Conservation (phyloP, 2,888 invertebrate genomes). For the Halocaridina rubra region DNA sequence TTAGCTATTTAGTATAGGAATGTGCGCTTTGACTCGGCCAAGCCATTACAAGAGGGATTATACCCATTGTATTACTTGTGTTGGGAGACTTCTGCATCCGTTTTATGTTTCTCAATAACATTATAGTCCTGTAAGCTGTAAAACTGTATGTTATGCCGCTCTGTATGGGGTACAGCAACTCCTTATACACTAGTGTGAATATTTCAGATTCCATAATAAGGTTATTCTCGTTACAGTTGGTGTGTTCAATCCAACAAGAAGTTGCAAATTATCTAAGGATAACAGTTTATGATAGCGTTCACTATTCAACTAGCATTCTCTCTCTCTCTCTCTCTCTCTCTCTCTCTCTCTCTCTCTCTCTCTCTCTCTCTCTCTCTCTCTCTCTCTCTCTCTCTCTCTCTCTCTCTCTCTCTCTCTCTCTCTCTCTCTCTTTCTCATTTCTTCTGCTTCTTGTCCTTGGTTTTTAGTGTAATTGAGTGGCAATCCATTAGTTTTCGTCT, state of each 20-base stretch:
- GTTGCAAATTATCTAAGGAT: no score
- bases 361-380: neutral
- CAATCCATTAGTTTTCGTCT: no score
- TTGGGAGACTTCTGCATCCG: no score
- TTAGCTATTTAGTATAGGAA: no score
- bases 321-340: neutral
- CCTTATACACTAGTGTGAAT: neutral
- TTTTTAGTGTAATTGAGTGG: no score
- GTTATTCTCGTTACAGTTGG: no score
- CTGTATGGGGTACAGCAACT: neutral
- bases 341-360: conserved; percentile 22
- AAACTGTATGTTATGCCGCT: neutral
- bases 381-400: neutral
- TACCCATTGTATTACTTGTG: no score
- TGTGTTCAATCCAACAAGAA: neutral
- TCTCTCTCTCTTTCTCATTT: neutral
- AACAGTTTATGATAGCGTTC: neutral
- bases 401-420: neutral
- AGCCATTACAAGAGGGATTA: no score
- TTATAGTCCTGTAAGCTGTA: neutral
- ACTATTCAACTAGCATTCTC: neutral
- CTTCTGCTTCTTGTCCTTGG: neutral
- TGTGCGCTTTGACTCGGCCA: no score
- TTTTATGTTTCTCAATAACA: neutral
- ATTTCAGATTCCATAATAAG: neutral